Evolutionary conservation across 1,140 invertebrate species (phyloP), one percentile per base, ranked within the genome.

Genomic region (Drepana arcuata): DNA sequence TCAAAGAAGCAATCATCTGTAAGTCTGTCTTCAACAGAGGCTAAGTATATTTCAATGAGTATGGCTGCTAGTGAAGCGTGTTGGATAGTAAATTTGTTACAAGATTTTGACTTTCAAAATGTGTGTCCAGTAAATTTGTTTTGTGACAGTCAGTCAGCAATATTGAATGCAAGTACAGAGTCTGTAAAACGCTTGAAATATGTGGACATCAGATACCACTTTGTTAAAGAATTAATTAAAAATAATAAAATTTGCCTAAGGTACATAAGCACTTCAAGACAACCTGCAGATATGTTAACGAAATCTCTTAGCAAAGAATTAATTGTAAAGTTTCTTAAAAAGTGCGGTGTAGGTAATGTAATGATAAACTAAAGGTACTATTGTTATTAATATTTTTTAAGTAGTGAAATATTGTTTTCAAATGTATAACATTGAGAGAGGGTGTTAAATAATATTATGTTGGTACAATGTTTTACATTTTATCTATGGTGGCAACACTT

Each of bases 11-110:
- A 84, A 47, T 23, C 14, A 10, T 40, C 38, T 40, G 69, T 77
- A 13, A 50, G 69, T 12, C 3, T n/a, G 16, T 84, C 74, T 1
- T 73, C 75, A 1, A 74, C 77, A 4, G 81, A 85, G 42, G 48
- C 81, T 2, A 79, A 85, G 42, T 84, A 83, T 56, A 48, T 84
- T 6, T 63, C 70, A n/a, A 40, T 82, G n/a, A 64, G 54, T 41
- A 55, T 53, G 30, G 67, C 63, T 12, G 40, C 53, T 9, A 46
- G 45, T 39, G 77, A 82, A 43, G 56, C 55, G 2, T 48, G 63
- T 29, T 83, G 71, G 70, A 35, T 82, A 4, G 38, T 41, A 14
- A 54, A 68, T 34, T 32, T 78, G 9, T 37, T 65, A 13, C 3
- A 29, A 16, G 58, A 74, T 31, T 62, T 62, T 43, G 21, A 44